These are phyloP conservation scores for Typhlichthys eigenmanni DNA, from an alignment of 2,797 vertebrate species.

Conservation along the genomic window DNA sequence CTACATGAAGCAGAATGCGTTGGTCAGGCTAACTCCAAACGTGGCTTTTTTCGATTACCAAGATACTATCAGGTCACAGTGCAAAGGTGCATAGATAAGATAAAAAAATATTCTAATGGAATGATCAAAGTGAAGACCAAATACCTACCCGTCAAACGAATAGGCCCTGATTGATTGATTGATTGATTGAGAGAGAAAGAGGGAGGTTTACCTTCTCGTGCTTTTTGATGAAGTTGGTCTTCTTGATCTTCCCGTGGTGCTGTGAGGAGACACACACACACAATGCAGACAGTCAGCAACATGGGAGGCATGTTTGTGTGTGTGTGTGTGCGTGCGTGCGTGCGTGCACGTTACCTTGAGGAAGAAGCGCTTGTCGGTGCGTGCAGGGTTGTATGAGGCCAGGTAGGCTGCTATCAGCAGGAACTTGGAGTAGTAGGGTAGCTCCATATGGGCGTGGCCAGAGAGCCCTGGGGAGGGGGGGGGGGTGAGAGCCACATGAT, in stretches of 20 bases:
- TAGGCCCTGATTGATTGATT: too few species aligned
- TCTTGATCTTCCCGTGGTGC: slow-evolving; percentile 95
- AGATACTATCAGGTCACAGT: too few species aligned
- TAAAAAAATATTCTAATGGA: too few species aligned
- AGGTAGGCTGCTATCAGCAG: slow-evolving; percentile 95
- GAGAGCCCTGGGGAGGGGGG: slow-evolving; percentile 64
- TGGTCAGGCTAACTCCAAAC: too few species aligned
- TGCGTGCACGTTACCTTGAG: slow-evolving; percentile 82
- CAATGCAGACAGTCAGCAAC: not conserved
- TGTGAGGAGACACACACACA: slow-evolving; percentile 58
- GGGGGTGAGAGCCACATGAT: too few species aligned
- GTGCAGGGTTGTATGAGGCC: slow-evolving; percentile 94
- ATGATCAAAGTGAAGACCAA: too few species aligned
- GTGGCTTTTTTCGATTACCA: too few species aligned
- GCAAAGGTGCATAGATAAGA: too few species aligned
- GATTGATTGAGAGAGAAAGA: too few species aligned
- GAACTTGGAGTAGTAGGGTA: slow-evolving; percentile 98
- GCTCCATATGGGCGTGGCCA: slow-evolving; percentile 91
- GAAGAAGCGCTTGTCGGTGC: slow-evolving; percentile 97
- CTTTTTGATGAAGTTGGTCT: slow-evolving; percentile 93
- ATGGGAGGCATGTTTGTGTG: not conserved
- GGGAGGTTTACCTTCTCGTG: slow-evolving; percentile 84
- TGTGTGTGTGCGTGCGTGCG: not conserved
- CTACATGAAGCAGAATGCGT: too few species aligned
- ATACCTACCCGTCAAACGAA: too few species aligned